Conservation (phyloP, 2,888 invertebrate genomes). For the Omphaloscelis lunosa region DNA sequence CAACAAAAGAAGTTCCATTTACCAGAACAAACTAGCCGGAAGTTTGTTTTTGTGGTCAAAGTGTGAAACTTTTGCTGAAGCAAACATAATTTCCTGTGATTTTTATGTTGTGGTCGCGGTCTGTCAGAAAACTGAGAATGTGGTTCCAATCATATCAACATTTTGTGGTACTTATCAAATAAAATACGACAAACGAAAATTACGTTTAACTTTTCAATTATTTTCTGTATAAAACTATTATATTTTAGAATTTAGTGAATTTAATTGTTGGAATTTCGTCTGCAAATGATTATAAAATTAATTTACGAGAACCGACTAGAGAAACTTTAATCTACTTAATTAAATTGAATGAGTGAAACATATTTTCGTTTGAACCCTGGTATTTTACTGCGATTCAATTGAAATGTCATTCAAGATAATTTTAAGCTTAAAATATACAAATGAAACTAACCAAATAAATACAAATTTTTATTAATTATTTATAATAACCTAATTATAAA, state of each 20-base stretch:
- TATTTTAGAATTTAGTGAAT: neutral
- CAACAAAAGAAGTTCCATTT: slow-evolving; percentile 23
- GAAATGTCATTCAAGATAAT: neutral
- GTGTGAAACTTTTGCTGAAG: slow-evolving; percentile 25
- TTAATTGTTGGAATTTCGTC: neutral
- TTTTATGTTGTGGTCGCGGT: neutral
- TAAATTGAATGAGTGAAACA: neutral
- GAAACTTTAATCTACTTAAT: neutral
- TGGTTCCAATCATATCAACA: too few species aligned
- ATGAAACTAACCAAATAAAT: neutral
- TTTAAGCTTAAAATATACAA: too few species aligned
- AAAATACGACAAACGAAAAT: neutral
- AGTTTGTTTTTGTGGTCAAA: slow-evolving; percentile 15
- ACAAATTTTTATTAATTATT: neutral
- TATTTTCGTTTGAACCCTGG: neutral
- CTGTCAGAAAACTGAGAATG: neutral
- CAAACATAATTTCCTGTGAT: slow-evolving; percentile 2
- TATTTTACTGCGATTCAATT: neutral
- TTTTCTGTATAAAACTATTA: neutral
- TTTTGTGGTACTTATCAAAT: neutral
- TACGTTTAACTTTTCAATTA: neutral
- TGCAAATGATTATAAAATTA: neutral
- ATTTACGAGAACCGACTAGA: neutral
- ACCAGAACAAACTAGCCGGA: slow-evolving; percentile 15
- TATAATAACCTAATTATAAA: too few species aligned